Base-by-base conservation (phyloP, 2,888 invertebrate genomes). In the Celastrina argiolus region DNA sequence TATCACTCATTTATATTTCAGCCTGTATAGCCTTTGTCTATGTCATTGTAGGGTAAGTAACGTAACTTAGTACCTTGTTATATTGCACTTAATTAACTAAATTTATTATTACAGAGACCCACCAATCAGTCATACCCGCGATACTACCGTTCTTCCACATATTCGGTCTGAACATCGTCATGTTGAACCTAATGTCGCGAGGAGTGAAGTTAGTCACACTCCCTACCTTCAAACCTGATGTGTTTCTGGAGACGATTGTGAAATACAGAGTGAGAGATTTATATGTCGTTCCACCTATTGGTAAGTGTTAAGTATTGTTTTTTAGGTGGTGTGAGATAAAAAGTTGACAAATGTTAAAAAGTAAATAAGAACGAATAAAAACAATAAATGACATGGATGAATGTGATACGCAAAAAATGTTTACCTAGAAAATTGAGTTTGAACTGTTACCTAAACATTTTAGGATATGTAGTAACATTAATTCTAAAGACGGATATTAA, bases 111-210 rank as follows among this genome's bases (percentile, higher is more conserved):
- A 42, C 78, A 92, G 93, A 82, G 0, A 82, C 76, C 0, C 77
- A 86, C 70, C 95, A 95, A 79, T 93, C 94, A 63, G 90, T 93
- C 0, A 64, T 93, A 56, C 93, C 96, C 14, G 93, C 93, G 2
- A 88, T 97, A 3, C 80, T 97, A 42, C 97, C 97, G 0, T 94
- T 96, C 83, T 97, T 94, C 83, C 97, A 97, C 82, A 95, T 96
- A 69, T 97, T 95, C 78, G 97, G 96, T 0, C 91, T 96, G 72
- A 92, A 93, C n/a, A 84, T 92, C 0, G 82, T 93, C n/a, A 88
- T 95, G 83, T 73, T 94, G 45, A 92, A 92, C 64, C 91, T 93
- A 65, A 77, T 96, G 76, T 80, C 86, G 0, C 76, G 90, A 3
- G 96, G 97, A 1, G 87, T 88, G 4, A 94, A 94, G 72, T 74